Conservation (phyloP, 2,888 invertebrate species). For the Eupithecia vulgata region DNA sequence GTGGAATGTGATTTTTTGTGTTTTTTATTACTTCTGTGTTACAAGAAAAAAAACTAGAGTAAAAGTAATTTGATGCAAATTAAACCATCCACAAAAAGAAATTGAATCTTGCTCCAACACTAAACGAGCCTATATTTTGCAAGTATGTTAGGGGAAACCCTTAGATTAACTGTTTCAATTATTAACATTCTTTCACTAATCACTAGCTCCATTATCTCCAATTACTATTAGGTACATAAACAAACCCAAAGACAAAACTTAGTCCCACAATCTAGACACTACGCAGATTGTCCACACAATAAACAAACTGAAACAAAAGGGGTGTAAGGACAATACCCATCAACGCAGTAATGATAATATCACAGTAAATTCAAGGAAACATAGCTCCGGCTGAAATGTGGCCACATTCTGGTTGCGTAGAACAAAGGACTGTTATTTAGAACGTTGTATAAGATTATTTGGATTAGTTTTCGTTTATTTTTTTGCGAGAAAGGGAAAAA, state of each 20-base stretch:
- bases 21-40: too few species aligned
- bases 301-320: background rate
- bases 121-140: too few species aligned
- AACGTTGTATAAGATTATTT: background rate
- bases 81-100: too few species aligned
- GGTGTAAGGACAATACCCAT: slow-evolving; percentile 49
- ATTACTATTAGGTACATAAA: background rate
- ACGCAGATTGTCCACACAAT: slow-evolving; percentile 6
- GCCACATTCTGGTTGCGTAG: background rate
- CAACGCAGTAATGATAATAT: slow-evolving; percentile 57
- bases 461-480: slow-evolving; percentile 8
- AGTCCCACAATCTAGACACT: background rate
- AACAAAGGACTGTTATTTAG: slow-evolving; percentile 11
- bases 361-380: slow-evolving; percentile 55
- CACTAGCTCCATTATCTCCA: slow-evolving; percentile 1
- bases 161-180: background rate
- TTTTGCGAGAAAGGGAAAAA: background rate
- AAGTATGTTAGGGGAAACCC: background rate
- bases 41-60: too few species aligned
- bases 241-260: background rate
- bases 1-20: too few species aligned
- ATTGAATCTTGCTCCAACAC: too few species aligned
- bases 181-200: background rate
- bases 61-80: too few species aligned
- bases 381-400: slow-evolving; percentile 23